phyloP scores from a whole-genome alignment of 2,113 vertebrate genomes.

The Thinocorus orbignyianus region DNA sequence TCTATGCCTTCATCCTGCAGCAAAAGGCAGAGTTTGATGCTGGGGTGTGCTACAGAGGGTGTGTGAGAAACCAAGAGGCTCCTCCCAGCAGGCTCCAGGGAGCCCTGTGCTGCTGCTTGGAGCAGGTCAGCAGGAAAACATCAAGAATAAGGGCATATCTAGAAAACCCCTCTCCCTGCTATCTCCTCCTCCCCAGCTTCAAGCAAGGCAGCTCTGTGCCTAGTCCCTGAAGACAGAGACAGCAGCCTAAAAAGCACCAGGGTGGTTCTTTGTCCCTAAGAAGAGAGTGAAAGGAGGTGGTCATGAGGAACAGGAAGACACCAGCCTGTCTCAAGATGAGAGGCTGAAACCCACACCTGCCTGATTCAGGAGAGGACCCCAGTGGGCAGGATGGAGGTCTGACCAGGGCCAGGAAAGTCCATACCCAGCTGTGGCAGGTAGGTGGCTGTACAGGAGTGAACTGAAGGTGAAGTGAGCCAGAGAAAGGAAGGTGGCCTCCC shows the following conservation, averaged over 20 bases:
- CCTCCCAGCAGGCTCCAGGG: background rate
- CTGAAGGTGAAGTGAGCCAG: background rate
- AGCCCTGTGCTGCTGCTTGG: background rate
- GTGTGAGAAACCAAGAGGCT: background rate
- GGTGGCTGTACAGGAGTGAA: background rate
- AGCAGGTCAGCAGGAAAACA: background rate
- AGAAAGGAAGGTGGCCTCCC: background rate
- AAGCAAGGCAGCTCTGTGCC: background rate
- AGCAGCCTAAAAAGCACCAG: background rate
- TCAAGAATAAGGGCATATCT: background rate
- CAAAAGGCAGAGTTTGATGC: background rate
- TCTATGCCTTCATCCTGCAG: background rate
- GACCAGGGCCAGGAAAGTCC: background rate
- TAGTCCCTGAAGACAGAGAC: background rate
- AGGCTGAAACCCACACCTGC: background rate
- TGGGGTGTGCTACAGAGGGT: accelerated
- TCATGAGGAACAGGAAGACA: background rate
- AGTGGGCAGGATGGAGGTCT: background rate
- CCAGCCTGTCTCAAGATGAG: background rate
- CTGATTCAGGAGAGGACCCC: background rate
- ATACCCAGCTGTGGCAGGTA: accelerated
- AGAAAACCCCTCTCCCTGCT: background rate
- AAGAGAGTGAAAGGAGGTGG: background rate
- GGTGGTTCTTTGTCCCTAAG: background rate
- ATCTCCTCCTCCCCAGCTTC: background rate